Evolutionary conservation across 92 coral and sea anemone species (phyloP), one percentile per base, ranked within the genome.

Genomic region (Porites cylindrica): DNA sequence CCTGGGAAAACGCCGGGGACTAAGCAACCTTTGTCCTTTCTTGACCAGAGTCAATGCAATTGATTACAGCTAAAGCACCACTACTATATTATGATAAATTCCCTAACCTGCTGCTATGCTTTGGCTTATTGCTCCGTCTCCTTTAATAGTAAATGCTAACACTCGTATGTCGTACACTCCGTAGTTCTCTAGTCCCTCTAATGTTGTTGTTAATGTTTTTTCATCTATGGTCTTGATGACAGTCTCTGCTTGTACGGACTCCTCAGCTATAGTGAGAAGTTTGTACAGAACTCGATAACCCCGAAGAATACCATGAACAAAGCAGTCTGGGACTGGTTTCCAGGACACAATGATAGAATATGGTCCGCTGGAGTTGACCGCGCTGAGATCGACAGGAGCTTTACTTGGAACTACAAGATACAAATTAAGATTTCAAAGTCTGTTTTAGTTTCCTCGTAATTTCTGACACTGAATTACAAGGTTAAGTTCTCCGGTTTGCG

Each of bases 281-380:
- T 76, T 81, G 78, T 91, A 91, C 18, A 85, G 61, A 1, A 94
- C 82, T 62, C 93, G 93, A 83, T 94, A 94, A n/a, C 97, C 97
- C 29, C 61, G 61, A 75, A 94, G 78, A 66, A 88, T 75, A 1
- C 97, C 97, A 61, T 90, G 91, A 16, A 86, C 90, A 72, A 88
- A 92, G 38, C 90, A 94, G 62, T 79, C 80, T 26, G 90, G 95
- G 77, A 94, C 91, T 70, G 95, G 91, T 20, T 79, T 60, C 95
- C 97, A 94, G 50, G 85, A 72, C 32, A 93, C 92, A 70, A 43
- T 24, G 52, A 91, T 80, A 58, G 85, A 75, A 29, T 77, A 66
- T 14, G 91, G 87, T 65, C 88, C 87, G 19, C 88, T 88, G 59
- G 70, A 71, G 91, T 91, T 91, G 20, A 83, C 76, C 66, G 83